phyloP scores from a whole-genome alignment of 2,888 invertebrate species.

The Autographa pulchrina region DNA sequence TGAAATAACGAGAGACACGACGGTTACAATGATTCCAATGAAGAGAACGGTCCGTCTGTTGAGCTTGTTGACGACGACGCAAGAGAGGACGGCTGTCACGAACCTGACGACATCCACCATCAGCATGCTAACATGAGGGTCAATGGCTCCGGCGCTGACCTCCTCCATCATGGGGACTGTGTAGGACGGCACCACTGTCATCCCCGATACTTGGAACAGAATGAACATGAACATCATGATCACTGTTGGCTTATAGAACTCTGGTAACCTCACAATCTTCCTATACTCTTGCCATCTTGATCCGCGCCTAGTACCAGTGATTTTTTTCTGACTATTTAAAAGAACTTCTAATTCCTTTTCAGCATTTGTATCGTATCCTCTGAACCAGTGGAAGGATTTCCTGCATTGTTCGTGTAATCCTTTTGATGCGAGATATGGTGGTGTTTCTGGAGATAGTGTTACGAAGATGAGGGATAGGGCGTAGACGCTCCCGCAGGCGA shows the following conservation, averaged over 20 bases:
- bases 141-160: conserved; percentile 88
- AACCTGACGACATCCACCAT: conserved; percentile 91
- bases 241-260: conserved; percentile 90
- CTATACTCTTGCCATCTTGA: conserved; percentile 74
- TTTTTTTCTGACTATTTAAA: conserved; percentile 77
- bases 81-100: conserved; percentile 89
- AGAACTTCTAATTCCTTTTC: conserved; percentile 85
- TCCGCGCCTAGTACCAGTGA: conserved; percentile 59
- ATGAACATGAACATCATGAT: conserved; percentile 91
- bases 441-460: conserved; percentile 90
- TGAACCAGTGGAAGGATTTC: conserved; percentile 89
- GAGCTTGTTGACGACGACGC: conserved; percentile 89
- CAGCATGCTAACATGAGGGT: conserved; percentile 91
- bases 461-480: conserved; percentile 86
- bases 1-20: conserved; percentile 87
- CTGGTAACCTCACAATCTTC: conserved; percentile 77
- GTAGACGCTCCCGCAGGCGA: conserved; percentile 87
- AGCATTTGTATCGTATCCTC: conserved; percentile 84
- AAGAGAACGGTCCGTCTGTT: conserved; percentile 90
- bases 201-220: conserved; percentile 92
- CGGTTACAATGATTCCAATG: conserved; percentile 89
- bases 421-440: conserved; percentile 90
- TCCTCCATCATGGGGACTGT: conserved; percentile 91
- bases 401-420: conserved; percentile 88
- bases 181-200: conserved; percentile 92